Percentiles rank a stretch among this genome's conserved stretches.
Evolutionary conservation across 1,140 invertebrate species (phyloP).

Genomic region (Melanaphis sacchari): DNA sequence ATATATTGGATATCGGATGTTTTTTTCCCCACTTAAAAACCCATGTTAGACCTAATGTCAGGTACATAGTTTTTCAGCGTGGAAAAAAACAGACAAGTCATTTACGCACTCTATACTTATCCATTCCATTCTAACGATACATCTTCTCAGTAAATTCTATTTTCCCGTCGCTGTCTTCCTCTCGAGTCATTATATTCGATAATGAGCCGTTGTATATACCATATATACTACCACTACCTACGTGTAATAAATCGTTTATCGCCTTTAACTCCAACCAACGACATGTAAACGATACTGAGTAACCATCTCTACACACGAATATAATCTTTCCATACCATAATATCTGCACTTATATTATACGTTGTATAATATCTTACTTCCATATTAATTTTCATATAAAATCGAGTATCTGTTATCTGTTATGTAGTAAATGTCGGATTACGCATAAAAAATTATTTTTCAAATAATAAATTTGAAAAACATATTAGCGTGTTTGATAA

Average conservation of each 20-base stretch:
- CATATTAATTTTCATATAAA: background rate
- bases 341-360: background rate
- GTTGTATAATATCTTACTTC: background rate
- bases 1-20: background rate
- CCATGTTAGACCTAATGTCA: background rate
- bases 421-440: too few relatives aligned
- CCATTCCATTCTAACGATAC: background rate
- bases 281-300: background rate
- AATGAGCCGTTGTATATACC: background rate
- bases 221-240: background rate
- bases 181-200: background rate
- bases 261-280: background rate
- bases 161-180: background rate
- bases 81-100: background rate
- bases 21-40: background rate
- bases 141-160: background rate
- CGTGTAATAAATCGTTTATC: background rate
- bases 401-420: background rate
- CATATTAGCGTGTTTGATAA: background rate
- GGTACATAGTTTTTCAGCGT: background rate
- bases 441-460: background rate
- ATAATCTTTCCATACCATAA: background rate
- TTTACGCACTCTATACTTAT: background rate
- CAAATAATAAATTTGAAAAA: background rate
- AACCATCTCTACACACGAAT: background rate